Base-by-base conservation (phyloP, 2,113 vertebrate species). In the Neogale vison region DNA sequence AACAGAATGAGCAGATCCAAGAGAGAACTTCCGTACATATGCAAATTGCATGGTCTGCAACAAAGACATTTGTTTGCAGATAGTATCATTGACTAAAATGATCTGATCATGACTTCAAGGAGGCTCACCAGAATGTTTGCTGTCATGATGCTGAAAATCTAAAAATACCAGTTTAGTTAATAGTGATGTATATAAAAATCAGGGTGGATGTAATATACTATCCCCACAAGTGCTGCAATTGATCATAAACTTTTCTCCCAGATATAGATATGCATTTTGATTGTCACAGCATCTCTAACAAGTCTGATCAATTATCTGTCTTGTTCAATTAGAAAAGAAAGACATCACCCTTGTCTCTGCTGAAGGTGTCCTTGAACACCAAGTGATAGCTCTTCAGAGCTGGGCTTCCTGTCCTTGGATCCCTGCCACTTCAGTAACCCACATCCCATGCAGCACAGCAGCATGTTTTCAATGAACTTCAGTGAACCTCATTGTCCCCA, bases 261-360 rank as follows among this genome's bases (percentile, higher is more conserved):
- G 90, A 83, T 84, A 92, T n/a, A 96, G 86, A 96, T 80, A 42
- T 34, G 84, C 0, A 13, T 94, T 98, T 98, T 95, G 65, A 80
- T 71, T 96, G 67, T 67, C 71, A 36, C 57, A 95, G 79, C 80
- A 95, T 97, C 88, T 98, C 82, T 96, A 91, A 97, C 23, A 93
- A 97, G 57, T 55, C 59, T 50, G 63, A 98, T 98, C 98, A 97
- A 89, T 98, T 97, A 98, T 85, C 92, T 97, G 95, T 98, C 97
- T 90, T 93, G 39, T 95, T 98, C 97, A 97, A 97, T 98, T 97
- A 98, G 89, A 97, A 97, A 92, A 97, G 97, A 98, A 97, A 98
- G 96, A 55, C 82, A 95, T 97, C 97, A 96, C 50, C 86, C 80
- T 89, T 88, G 61, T 97, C 76, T 72, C 74, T 93, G 67, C 85